These are phyloP conservation scores for Eledona agricola DNA, from an alignment of 2,888 invertebrate genomes.

Conservation along the genomic window DNA sequence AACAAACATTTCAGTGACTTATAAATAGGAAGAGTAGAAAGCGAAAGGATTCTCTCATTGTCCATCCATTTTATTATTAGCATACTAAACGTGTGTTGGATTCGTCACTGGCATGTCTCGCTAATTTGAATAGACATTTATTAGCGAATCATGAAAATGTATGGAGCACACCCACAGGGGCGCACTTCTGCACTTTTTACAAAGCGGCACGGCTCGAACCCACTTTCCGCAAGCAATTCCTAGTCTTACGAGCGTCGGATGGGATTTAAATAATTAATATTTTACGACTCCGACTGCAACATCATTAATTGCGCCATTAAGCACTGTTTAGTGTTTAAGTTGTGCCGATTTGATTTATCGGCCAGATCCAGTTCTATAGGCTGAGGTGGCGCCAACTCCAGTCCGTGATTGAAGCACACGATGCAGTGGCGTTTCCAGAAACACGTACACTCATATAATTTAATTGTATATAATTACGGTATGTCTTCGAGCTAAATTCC, in stretches of 20 bases:
- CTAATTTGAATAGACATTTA: slow-evolving; percentile 29
- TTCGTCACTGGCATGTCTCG: slow-evolving; percentile 2
- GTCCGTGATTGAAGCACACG: slow-evolving; percentile 8
- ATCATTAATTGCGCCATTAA: slow-evolving; percentile 13
- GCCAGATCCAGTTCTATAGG: neutral
- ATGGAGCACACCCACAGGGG: slow-evolving; percentile 18
- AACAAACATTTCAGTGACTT: slow-evolving; percentile 28
- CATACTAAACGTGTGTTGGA: neutral
- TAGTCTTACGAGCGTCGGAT: too few species aligned
- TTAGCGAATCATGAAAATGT: slow-evolving; percentile 26
- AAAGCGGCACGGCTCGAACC: too few species aligned
- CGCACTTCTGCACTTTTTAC: slow-evolving; percentile 8
- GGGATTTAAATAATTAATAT: slow-evolving; percentile 8
- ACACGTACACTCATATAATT: slow-evolving; percentile 23
- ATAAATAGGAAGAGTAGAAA: slow-evolving; percentile 15
- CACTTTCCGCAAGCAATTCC: too few species aligned
- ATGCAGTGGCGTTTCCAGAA: slow-evolving; percentile 16
- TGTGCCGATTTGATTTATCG: neutral
- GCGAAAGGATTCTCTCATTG: slow-evolving; percentile 2
- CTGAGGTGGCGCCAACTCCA: too few species aligned
- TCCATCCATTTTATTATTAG: slow-evolving; percentile 6
- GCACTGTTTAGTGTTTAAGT: too few species aligned
- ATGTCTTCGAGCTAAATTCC: slow-evolving; percentile 26
- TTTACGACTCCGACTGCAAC: slow-evolving; percentile 8
- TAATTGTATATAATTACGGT: slow-evolving; percentile 29